Conservation (phyloP, 1,140 invertebrate genomes). For the Nixonia krombeini region DNA sequence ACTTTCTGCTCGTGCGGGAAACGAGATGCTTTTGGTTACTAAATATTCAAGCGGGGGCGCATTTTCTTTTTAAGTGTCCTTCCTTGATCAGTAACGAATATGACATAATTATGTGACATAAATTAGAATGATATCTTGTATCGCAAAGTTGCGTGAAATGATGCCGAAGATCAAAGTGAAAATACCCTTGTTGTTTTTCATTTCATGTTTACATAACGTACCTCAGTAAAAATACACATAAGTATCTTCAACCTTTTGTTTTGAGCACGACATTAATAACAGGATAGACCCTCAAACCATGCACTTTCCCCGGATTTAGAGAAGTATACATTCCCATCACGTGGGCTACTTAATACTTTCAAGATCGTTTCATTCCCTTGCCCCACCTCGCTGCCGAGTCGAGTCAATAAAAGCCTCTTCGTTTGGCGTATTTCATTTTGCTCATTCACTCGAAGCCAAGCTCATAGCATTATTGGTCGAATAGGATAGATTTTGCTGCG, state of each 20-base stretch:
- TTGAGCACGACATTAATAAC: constrained; percentile 1
- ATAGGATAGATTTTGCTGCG: no score
- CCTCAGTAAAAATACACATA: neutral
- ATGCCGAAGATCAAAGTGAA: no score
- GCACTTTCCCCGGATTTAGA: constrained; percentile 12
- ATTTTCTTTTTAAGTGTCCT: no score
- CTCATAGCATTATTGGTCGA: constrained; percentile 27
- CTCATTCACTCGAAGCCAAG: constrained; percentile 12
- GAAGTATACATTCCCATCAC: constrained; percentile 9
- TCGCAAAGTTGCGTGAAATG: no score
- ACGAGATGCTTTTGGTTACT: no score
- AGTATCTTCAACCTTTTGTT: constrained; percentile 9
- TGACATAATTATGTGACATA: no score
- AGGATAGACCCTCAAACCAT: neutral
- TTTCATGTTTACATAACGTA: no score
- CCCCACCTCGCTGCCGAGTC: neutral
- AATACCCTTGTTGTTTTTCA: no score
- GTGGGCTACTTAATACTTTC: constrained; percentile 26
- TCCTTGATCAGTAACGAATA: no score
- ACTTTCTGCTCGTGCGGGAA: no score
- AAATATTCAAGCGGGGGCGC: no score
- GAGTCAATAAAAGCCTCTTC: constrained; percentile 37
- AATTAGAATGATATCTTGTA: no score
- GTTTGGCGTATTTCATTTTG: constrained; percentile 37
- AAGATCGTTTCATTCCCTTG: constrained; percentile 33